These are phyloP conservation scores for Mandrillus leucophaeus DNA, from an alignment of 2,113 vertebrate species.

Conservation along the genomic window DNA sequence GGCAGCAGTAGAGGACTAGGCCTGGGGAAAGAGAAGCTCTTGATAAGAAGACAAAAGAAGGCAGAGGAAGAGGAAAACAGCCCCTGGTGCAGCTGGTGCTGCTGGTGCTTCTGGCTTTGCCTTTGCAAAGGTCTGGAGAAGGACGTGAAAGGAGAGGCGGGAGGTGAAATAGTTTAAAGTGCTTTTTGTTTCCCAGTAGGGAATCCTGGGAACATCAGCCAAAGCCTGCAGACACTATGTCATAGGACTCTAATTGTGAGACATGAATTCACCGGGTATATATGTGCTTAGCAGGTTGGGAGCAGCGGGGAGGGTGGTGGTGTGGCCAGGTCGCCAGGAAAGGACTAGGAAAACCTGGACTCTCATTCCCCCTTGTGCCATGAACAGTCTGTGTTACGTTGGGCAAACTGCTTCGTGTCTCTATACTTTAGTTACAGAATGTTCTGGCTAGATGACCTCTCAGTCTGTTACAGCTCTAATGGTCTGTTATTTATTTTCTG, in stretches of 20 bases:
- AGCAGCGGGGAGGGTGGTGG: not conserved
- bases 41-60: not conserved
- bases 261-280: slow-evolving; percentile 34
- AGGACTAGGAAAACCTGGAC: not conserved
- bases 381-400: not conserved
- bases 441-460: not conserved
- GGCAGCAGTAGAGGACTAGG: not conserved
- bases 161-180: not conserved
- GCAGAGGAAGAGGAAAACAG: not conserved
- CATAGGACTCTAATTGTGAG: slow-evolving; percentile 35
- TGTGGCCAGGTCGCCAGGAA: not conserved
- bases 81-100: not conserved
- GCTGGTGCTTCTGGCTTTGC: not conserved
- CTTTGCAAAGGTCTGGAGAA: not conserved
- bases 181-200: not conserved
- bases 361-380: not conserved
- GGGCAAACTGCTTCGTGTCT: not conserved
- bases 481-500: not conserved
- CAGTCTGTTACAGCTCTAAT: not conserved
- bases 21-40: not conserved
- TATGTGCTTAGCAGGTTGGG: slow-evolving; percentile 17
- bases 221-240: slow-evolving; percentile 55
- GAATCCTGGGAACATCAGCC: not conserved
- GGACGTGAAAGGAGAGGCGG: not conserved
- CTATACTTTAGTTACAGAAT: not conserved